phyloP scores from a whole-genome alignment of 92 coral and sea anemone genomes.

The Epizoanthus fatuus region DNA sequence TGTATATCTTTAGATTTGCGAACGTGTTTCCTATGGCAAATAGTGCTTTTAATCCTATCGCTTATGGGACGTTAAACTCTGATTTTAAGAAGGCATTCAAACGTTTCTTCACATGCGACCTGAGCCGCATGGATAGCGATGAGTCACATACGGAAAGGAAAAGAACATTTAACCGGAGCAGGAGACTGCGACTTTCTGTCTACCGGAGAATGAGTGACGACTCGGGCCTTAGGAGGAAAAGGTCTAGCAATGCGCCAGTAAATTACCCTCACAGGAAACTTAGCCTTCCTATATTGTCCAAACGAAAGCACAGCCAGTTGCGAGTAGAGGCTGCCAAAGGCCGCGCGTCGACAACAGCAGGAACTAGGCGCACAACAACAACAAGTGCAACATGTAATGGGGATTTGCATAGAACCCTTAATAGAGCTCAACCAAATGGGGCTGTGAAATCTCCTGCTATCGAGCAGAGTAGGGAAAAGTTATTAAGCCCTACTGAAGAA shows the following conservation, averaged over 20 bases:
- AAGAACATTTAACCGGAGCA: slow-evolving; percentile 11
- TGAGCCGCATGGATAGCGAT: slow-evolving; percentile 49
- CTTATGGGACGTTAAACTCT: slow-evolving; percentile 92
- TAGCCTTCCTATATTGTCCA: neutral
- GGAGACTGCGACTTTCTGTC: slow-evolving; percentile 75
- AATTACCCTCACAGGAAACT: neutral
- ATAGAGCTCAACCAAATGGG: slow-evolving; percentile 1
- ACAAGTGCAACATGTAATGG: neutral
- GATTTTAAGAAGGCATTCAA: slow-evolving; percentile 93
- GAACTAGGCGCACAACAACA: neutral
- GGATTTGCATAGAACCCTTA: neutral
- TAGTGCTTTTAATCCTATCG: slow-evolving; percentile 97
- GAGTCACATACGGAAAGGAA: slow-evolving; percentile 30
- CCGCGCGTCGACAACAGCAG: neutral
- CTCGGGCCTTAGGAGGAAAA: neutral
- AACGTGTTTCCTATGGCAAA: slow-evolving; percentile 99
- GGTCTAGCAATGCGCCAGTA: neutral
- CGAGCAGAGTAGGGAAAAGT: neutral
- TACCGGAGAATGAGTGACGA: slow-evolving; percentile 52
- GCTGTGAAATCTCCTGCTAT: neutral
- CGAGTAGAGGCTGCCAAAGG: neutral
- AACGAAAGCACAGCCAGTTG: neutral
- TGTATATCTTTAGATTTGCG: slow-evolving; percentile 91
- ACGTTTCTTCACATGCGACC: slow-evolving; percentile 86
- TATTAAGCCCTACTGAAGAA: neutral